Percentiles rank a stretch among this genome's conserved stretches.
These are phyloP conservation scores for Thunnus albacares DNA, from an alignment of 2,797 vertebrate genomes.

Conservation along the genomic window DNA sequence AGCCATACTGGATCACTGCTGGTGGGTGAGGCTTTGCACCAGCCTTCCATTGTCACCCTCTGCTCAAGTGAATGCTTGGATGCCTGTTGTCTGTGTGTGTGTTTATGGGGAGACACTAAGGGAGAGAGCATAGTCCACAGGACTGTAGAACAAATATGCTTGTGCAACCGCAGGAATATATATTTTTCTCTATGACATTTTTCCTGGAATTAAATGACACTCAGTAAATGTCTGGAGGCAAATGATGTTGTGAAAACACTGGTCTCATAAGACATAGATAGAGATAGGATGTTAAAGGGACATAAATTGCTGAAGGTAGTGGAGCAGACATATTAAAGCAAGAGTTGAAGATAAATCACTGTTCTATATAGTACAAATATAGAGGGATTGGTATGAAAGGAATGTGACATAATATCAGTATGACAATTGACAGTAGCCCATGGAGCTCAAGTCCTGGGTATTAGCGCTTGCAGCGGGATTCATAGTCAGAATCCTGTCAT, in stretches of 20 bases:
- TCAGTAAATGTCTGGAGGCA: not conserved
- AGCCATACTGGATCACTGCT: constrained; percentile 22
- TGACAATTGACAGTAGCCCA: constrained; percentile 48
- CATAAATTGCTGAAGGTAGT: not conserved
- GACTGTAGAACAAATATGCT: not conserved
- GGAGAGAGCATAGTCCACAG: too few species aligned
- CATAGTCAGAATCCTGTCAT: constrained; percentile 14
- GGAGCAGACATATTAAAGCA: not conserved
- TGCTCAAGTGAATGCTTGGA: not conserved
- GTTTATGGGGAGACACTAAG: not conserved
- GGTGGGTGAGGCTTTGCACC: constrained; percentile 18
- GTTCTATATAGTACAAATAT: constrained; percentile 4
- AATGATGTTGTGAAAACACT: constrained; percentile 5
- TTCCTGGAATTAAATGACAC: not conserved
- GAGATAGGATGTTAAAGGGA: not conserved
- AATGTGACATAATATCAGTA: not conserved
- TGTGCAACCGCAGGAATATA: not conserved
- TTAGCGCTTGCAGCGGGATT: constrained; percentile 28
- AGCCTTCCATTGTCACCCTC: constrained; percentile 16
- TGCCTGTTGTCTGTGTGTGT: constrained; percentile 13
- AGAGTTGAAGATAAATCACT: not conserved
- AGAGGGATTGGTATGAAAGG: not conserved
- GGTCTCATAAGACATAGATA: not conserved
- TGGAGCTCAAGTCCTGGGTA: constrained; percentile 14
- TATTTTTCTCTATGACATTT: not conserved